A percentile compares a stretch with the other conserved stretches of the same genome.
These are phyloP conservation scores for Papilio gigon DNA, from an alignment of 2,888 invertebrate genomes.

Conservation along the genomic window DNA sequence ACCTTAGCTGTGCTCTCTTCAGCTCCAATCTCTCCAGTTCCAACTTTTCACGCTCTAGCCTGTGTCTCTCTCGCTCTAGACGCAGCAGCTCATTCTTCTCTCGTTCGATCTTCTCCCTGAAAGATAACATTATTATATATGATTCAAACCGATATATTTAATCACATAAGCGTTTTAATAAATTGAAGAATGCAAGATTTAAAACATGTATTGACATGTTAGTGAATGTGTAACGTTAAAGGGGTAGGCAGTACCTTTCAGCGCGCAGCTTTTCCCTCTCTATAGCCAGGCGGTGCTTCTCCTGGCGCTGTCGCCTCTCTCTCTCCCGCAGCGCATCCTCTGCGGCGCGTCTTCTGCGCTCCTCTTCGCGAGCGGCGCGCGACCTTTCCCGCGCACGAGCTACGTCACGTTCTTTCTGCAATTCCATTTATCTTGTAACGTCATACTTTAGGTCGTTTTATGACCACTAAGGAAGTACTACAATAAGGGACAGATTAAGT, in stretches of 20 bases:
- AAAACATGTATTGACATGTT: too few relatives aligned
- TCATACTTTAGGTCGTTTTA: too few relatives aligned
- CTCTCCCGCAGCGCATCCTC: constrained; percentile 89
- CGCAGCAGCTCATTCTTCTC: constrained; percentile 93
- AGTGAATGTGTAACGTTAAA: background rate
- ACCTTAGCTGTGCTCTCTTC: constrained; percentile 90
- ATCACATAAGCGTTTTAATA: too few relatives aligned
- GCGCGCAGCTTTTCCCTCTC: constrained; percentile 91
- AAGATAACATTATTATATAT: constrained; percentile 2
- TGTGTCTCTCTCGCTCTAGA: constrained; percentile 92
- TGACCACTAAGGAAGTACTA: too few relatives aligned
- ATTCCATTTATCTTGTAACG: background rate
- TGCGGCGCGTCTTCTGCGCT: constrained; percentile 90
- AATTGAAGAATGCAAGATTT: too few relatives aligned
- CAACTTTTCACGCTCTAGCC: constrained; percentile 87
- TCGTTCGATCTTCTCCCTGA: constrained; percentile 91
- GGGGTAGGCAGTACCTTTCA: constrained; percentile 80
- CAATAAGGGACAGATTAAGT: too few relatives aligned
- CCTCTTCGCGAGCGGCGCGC: constrained; percentile 89
- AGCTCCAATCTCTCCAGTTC: constrained; percentile 92
- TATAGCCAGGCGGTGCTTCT: constrained; percentile 90
- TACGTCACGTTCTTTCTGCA: constrained; percentile 87
- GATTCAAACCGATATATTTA: too few relatives aligned
- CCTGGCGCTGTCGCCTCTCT: constrained; percentile 91
- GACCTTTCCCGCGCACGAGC: constrained; percentile 90